Evolutionary conservation across 1,140 invertebrate species (phyloP), one percentile per base, ranked within the genome.

Genomic region (Acromyrmex heyeri): DNA sequence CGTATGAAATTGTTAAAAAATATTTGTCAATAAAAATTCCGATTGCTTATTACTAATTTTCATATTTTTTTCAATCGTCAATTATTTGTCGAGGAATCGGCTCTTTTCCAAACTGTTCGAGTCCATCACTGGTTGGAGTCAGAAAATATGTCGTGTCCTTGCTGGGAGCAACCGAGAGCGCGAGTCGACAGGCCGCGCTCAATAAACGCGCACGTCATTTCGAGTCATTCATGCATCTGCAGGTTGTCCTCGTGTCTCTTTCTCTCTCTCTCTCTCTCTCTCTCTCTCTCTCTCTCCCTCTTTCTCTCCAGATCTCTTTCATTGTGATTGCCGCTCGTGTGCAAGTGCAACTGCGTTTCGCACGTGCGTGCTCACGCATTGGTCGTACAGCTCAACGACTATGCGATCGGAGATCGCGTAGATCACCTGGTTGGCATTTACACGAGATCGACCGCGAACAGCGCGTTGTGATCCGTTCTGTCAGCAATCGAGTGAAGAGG

Each of bases 161-260:
- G 93, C 91, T 91, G 89, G 79, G 88, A 93, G 87, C 90, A 88
- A 76, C 77, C 75, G 83, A 89, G 87, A 90, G 64, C 86, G 87
- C 61, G 86, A 89, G 88, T 88, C 90, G 88, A 83, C 89, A 88
- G 81, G 85, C 86, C 83, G 88, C 85, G 90, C 93, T 94, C 93
- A 94, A 94, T 94, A 93, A 94, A 94, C 93, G 91, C 93, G 91
- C 89, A 93, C 94, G 92, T 94, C 94, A 94, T 93, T 94, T 93
- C 90, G 92, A 94, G 93, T 94, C 94, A 94, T 94, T 94, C 94
- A 94, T 94, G 92, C 92, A 93, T 94, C 93, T 93, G 91, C 91
- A 93, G 89, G 91, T 94, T 93, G 92, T 93, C 93, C 92, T 94
- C 92, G 93, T 85, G 86, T 86, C 72, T 88, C 57, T 55, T 38